Base-by-base conservation (phyloP, 2,888 invertebrate genomes). In the Drosophila infuscata region DNA sequence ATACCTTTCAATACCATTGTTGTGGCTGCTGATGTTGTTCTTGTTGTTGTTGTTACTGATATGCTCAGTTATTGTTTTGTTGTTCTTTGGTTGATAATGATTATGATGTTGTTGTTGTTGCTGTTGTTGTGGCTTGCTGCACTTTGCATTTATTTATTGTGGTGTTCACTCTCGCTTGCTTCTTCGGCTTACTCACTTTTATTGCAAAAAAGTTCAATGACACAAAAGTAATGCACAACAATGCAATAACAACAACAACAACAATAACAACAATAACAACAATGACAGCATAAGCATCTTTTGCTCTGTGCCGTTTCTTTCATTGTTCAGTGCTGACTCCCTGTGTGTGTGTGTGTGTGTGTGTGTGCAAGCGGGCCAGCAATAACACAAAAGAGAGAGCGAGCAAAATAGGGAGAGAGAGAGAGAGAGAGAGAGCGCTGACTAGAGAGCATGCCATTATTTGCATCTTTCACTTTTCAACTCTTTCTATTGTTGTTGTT, bases 381-480 rank as follows among this genome's bases (percentile, higher is more conserved):
- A 52, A 30, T 32, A 54, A 29, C 32, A 32, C 12, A 32, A 49
- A 54, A 52, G 59, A 33, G 66, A 62, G 33, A 36, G 43, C 15
- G 46, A 25, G 20, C 17, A 38, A 38, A 17, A 38, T 8, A 46
- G 15, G 3, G 6, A 48, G 36, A 66, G 73, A 49, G 49, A 57
- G 32, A 7, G 29, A 29, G 49, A 61, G 56, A 25, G 29, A 48
- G 17, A 2, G 63, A 36, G 51, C 43, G 52, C 33, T 38, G 32
- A 46, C 11, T 61, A 64, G 64, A 65, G 70, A 30, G 61, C 35
- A 25, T 62, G 78, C 69, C 64, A 73, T 75, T 88, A 89, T 85
- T 89, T 85, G 85, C 89, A 85, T 89, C 88, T 83, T 87, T 83
- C 74, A 87, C 83, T 89, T 76, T 83, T 86, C 65, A 89, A 88